A percentile compares a stretch with the other conserved stretches of the same genome.
Conservation (phyloP, 1,140 invertebrate genomes). For the Trinorchestia longiramus region DNA sequence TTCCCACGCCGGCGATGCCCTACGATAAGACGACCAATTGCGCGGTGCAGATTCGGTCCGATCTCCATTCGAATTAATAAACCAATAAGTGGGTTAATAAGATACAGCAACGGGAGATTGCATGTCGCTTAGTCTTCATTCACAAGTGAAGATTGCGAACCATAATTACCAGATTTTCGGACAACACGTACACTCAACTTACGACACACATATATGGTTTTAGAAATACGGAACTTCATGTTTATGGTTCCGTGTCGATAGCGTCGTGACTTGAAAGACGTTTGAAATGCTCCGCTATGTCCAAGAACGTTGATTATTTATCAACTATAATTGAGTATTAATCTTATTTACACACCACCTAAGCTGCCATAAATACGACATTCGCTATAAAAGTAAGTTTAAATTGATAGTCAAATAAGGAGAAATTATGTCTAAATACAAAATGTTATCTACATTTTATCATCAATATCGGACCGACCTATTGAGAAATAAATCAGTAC, state of each 20-base stretch:
- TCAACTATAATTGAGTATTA: neutral
- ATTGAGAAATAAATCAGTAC: too few species aligned
- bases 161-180: neutral
- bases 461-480: too few species aligned
- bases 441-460: neutral
- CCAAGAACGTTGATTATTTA: neutral
- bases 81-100: slow-evolving; percentile 45
- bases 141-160: neutral
- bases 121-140: neutral
- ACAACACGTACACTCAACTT: neutral
- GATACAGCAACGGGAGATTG: slow-evolving; percentile 17
- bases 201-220: neutral
- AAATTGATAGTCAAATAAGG: neutral
- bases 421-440: neutral
- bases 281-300: neutral
- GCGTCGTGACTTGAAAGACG: neutral
- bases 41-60: neutral
- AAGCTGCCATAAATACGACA: neutral
- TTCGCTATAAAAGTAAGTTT: neutral
- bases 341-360: neutral
- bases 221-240: neutral
- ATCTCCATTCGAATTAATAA: slow-evolving; percentile 24
- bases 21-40: neutral
- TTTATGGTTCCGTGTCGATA: neutral
- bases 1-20: neutral